Conservation (phyloP, 2,113 vertebrate genomes). For the Rhineura floridana region DNA sequence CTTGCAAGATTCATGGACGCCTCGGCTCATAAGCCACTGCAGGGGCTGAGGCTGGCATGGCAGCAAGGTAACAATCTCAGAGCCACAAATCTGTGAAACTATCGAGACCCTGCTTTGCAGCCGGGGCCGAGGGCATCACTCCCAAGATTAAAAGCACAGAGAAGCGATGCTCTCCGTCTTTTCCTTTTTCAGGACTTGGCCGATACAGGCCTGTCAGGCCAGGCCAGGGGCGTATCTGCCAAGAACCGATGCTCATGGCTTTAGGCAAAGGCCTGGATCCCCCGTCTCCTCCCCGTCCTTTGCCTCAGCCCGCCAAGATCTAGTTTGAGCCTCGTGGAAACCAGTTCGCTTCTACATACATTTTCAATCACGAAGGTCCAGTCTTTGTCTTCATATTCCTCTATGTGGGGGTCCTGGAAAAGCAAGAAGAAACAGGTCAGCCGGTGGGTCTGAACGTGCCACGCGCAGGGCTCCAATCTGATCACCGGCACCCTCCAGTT, state of each 20-base stretch:
- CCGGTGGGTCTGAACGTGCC: neutral
- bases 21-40: neutral
- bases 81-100: neutral
- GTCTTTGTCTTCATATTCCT: constrained; percentile 91
- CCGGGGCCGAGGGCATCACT: too few relatives aligned
- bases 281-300: too few relatives aligned
- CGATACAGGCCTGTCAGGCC: neutral
- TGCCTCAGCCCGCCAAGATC: neutral
- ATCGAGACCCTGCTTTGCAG: neutral
- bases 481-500: neutral
- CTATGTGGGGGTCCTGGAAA: constrained; percentile 83
- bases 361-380: constrained; percentile 93
- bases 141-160: too few relatives aligned
- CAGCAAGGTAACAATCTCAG: neutral
- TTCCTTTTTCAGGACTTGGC: neutral
- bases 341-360: constrained; percentile 65
- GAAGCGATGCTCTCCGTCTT: neutral
- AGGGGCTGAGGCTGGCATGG: neutral
- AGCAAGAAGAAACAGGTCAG: neutral
- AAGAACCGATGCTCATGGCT: neutral
- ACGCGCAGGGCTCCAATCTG: neutral
- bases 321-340: neutral
- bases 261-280: too few relatives aligned
- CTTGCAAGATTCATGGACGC: too few relatives aligned
- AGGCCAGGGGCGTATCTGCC: neutral